Conservation (phyloP, 2,888 invertebrate species). For the Lycocerus yunnanus region DNA sequence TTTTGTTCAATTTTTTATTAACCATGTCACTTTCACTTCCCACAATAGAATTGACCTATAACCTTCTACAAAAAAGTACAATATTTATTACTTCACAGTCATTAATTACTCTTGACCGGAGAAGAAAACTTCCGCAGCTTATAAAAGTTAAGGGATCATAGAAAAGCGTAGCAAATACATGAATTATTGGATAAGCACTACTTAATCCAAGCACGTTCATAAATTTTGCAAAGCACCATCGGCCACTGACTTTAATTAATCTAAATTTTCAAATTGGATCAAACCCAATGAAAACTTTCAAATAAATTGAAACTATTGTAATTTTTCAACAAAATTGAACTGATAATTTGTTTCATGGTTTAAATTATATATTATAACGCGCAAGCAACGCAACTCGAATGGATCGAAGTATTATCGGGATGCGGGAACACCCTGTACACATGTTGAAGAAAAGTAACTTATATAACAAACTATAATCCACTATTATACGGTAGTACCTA, state of each 20-base stretch:
- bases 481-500: too few species aligned
- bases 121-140: slow-evolving; percentile 8
- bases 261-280: background rate
- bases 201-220: background rate
- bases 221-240: background rate
- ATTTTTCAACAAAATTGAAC: too few species aligned
- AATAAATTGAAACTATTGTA: too few species aligned
- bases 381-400: too few species aligned
- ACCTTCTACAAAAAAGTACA: slow-evolving; percentile 7
- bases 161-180: background rate
- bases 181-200: background rate
- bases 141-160: slow-evolving; percentile 1
- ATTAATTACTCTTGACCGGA: slow-evolving; percentile 14
- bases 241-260: background rate
- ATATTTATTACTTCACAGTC: slow-evolving; percentile 12
- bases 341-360: too few species aligned
- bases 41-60: slow-evolving; percentile 8
- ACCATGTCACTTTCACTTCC: background rate
- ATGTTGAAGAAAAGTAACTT: too few species aligned
- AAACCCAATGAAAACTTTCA: background rate
- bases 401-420: too few species aligned
- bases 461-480: too few species aligned
- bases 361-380: too few species aligned
- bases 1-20: background rate
- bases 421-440: too few species aligned